These are phyloP conservation scores for Heliothis subflexa DNA, from an alignment of 1,140 invertebrate genomes.

Conservation along the genomic window DNA sequence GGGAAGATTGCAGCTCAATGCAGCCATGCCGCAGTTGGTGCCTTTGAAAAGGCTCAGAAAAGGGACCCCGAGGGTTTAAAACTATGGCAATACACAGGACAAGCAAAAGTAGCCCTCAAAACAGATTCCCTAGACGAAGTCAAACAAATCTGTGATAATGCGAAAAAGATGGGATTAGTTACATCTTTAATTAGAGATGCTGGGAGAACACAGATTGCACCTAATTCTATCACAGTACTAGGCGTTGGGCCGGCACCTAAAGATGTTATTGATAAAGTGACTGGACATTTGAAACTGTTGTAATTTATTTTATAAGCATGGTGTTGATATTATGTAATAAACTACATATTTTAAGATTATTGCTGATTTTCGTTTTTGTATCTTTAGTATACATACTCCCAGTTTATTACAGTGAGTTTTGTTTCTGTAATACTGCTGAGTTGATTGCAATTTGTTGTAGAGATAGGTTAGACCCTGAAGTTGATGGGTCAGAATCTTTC, in stretches of 20 bases:
- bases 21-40: constrained; percentile 94
- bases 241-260: constrained; percentile 95
- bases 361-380: too few relatives aligned
- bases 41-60: constrained; percentile 90
- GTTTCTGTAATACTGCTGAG: too few relatives aligned
- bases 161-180: constrained; percentile 89
- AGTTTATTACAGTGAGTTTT: too few relatives aligned
- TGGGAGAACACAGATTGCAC: constrained; percentile 95
- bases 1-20: constrained; percentile 98
- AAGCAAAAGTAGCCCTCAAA: constrained; percentile 94
- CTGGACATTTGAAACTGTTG: constrained; percentile 95
- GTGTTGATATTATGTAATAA: too few relatives aligned
- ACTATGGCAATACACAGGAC: constrained; percentile 92
- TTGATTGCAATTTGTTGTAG: too few relatives aligned
- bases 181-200: constrained; percentile 94
- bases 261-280: constrained; percentile 92
- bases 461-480: too few relatives aligned
- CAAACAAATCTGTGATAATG: constrained; percentile 88
- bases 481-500: too few relatives aligned
- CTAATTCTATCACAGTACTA: constrained; percentile 95
- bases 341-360: too few relatives aligned
- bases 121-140: constrained; percentile 90
- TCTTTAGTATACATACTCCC: too few relatives aligned
- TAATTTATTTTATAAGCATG: constrained; percentile 67
- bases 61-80: constrained; percentile 89